Percentiles rank a stretch among this genome's conserved stretches.
phyloP scores from a whole-genome alignment of 2,113 vertebrate genomes.

The Gambusia holbrooki region DNA sequence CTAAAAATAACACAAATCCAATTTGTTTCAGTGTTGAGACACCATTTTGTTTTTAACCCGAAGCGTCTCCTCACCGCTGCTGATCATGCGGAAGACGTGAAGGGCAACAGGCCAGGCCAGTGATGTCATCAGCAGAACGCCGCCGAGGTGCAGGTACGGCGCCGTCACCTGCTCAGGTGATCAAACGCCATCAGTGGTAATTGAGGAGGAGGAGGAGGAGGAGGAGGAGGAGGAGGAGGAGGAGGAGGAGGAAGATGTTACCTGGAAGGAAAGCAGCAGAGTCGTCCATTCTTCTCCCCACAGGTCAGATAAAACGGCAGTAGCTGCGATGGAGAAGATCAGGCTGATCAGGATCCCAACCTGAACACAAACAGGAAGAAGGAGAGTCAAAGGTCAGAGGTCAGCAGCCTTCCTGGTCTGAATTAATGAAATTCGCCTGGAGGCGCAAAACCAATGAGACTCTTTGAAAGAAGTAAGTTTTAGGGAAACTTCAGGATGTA shows the following conservation, averaged over 20 bases:
- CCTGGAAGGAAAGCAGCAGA: conserved; percentile 86
- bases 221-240: rapidly evolving
- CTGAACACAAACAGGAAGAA: conserved; percentile 55
- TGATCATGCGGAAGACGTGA: conserved; percentile 82
- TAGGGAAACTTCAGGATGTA: too few relatives aligned
- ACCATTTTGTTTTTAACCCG: too few relatives aligned
- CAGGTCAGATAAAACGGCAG: conserved; percentile 73
- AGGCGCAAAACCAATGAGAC: too few relatives aligned
- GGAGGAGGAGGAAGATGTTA: conserved; percentile 36
- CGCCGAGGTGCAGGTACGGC: conserved; percentile 85
- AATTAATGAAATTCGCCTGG: too few relatives aligned
- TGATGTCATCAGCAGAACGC: conserved; percentile 80
- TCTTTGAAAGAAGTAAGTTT: too few relatives aligned
- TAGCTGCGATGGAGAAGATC: conserved; percentile 70
- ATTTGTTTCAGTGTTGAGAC: too few relatives aligned
- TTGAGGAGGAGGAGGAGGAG: background rate
- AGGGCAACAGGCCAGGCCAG: conserved; percentile 86
- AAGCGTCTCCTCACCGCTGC: conserved; percentile 71
- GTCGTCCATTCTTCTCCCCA: conserved; percentile 84
- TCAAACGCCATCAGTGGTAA: background rate
- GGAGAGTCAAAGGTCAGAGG: too few relatives aligned
- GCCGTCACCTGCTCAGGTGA: conserved; percentile 79
- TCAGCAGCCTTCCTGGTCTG: too few relatives aligned
- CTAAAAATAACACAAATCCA: too few relatives aligned
- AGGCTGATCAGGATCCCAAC: conserved; percentile 81